phyloP scores from a whole-genome alignment of 2,888 invertebrate species.

The Allophyes oxyacanthae region DNA sequence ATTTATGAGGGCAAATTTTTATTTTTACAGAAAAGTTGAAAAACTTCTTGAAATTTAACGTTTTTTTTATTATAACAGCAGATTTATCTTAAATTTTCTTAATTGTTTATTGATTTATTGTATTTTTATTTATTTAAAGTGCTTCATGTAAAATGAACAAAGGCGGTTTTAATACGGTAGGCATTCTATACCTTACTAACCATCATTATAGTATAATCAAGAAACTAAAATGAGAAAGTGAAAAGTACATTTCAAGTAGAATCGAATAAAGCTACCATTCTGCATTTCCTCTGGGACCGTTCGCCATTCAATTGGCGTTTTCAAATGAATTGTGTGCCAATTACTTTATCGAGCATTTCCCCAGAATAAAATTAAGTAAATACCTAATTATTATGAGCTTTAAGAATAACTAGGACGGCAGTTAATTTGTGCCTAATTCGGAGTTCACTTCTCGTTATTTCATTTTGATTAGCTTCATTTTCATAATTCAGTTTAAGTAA shows the following conservation, averaged over 20 bases:
- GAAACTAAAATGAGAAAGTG: no score
- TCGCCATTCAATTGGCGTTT: conserved; percentile 68
- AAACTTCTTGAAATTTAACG: no score
- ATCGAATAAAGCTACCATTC: conserved; percentile 51
- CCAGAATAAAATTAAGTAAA: conserved; percentile 43
- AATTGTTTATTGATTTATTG: no score
- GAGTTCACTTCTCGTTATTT: conserved; percentile 24
- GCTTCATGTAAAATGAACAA: no score
- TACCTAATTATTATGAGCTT: conserved; percentile 40
- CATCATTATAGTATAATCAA: no score
- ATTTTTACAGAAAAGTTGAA: no score
- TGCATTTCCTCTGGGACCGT: conserved; percentile 51
- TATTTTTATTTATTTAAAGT: no score
- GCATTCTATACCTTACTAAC: no score
- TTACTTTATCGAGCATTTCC: conserved; percentile 37
- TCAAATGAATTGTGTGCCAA: conserved; percentile 48
- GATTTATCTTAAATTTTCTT: no score
- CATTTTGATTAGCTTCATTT: conserved; percentile 36
- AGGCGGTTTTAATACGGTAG: no score
- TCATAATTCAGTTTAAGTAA: conserved; percentile 13
- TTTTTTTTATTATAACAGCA: no score
- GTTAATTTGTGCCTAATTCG: conserved; percentile 37
- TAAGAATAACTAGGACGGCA: conserved; percentile 24
- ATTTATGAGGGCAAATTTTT: no score
- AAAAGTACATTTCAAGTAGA: conserved; percentile 11